Base-by-base conservation (phyloP, 2,797 vertebrate genomes). In the Chelmon rostratus region DNA sequence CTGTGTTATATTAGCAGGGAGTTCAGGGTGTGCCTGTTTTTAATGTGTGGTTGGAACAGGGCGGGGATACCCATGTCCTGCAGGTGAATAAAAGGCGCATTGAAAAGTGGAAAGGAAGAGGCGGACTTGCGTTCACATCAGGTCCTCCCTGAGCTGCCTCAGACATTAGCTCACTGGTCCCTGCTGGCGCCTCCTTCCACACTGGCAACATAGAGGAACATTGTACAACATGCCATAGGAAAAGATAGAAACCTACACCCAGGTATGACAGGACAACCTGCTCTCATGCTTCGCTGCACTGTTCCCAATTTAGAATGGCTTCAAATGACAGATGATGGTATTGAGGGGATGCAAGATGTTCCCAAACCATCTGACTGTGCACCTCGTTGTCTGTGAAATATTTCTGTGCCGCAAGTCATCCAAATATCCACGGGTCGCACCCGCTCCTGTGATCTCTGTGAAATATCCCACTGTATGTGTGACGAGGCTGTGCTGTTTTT, bases 11-110 rank as follows among this genome's bases (percentile, higher is more conserved):
- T 78, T 87, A 78, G 76, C 56, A 78, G 62, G 31, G 65, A 81
- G 81, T 68, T 73, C 68, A 87, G 94, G 95, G 95, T 83, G 94
- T 94, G 93, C 66, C 92, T 93, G 92, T 93, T 93, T 92, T 93
- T 82, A 91, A 82, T 84, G 57, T 87, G 91, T 81, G 90, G 89
- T 91, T 92, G 92, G 93, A 94, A 93, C 87, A 93, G 93, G 92
- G 94, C 91, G 92, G 87, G 86, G 86, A 90, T 68, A 76, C 58
- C 75, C 76, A 35, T 54, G 86, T 88, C 70, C 83, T 66, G 81
- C 90, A 91, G 91, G 89, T 92, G 88, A 93, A 95, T 95, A 92
- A 96, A 95, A 90, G 92, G 75, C 70, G 59, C 95, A 94, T 95
- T 95, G 91, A 95, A 86, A 87, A 79, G 83, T 38, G 79, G 78